Conservation (phyloP, 53 echinoderm and acorn worm species). For the Zoroaster sp. region DNA sequence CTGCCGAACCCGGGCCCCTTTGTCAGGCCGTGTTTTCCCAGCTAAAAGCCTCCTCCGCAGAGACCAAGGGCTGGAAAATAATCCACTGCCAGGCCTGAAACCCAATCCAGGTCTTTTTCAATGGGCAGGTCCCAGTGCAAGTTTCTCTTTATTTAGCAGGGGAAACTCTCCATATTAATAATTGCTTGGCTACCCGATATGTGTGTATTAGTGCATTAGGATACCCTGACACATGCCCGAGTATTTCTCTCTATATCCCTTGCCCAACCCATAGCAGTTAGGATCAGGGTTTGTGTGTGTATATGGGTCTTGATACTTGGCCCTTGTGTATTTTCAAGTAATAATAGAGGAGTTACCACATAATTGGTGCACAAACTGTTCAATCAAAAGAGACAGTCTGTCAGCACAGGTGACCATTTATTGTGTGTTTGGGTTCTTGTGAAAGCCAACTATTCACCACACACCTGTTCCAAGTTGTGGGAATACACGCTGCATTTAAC, state of each 20-base stretch:
- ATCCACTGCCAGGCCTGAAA: slow-evolving; percentile 49
- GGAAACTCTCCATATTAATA: slow-evolving; percentile 3
- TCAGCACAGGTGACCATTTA: slow-evolving; percentile 41
- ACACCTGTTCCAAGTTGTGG: not conserved
- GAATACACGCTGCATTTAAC: not conserved
- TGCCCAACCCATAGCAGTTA: not conserved
- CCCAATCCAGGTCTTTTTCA: slow-evolving; percentile 30
- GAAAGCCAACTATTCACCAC: slow-evolving; percentile 4
- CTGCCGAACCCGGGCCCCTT: slow-evolving; percentile 18
- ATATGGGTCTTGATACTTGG: not conserved
- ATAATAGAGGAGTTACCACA: not conserved
- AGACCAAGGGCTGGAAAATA: slow-evolving; percentile 8
- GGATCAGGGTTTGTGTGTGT: not conserved
- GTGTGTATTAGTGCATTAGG: slow-evolving; percentile 34
- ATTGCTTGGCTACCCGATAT: slow-evolving; percentile 41
- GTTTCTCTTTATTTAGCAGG: slow-evolving; percentile 16
- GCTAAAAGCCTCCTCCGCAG: slow-evolving; percentile 38
- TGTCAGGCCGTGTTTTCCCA: slow-evolving; percentile 56
- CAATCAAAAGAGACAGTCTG: not conserved
- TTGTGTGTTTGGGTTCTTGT: slow-evolving; percentile 35
- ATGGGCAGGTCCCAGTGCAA: slow-evolving; percentile 7
- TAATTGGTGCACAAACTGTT: slow-evolving; percentile 8
- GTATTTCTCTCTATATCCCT: not conserved
- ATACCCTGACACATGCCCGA: slow-evolving; percentile 6
- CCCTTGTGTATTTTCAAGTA: not conserved